phyloP scores from a whole-genome alignment of 1,140 invertebrate genomes.

The Zaprionus ghesquierei region DNA sequence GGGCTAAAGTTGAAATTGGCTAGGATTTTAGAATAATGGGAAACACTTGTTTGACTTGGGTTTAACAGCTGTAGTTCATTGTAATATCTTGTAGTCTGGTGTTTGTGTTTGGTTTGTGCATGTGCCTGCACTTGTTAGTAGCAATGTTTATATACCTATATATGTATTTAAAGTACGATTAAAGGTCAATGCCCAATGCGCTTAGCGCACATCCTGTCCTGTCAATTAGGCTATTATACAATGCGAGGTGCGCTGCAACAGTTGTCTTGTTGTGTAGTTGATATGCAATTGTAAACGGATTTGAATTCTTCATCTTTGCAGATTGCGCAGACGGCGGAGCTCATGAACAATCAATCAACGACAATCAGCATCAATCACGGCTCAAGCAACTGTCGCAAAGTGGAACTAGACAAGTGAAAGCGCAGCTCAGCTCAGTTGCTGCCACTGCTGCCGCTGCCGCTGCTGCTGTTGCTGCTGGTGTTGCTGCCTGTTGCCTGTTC shows the following conservation, averaged over 20 bases:
- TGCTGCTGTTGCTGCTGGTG: constrained; percentile 13
- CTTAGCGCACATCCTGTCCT: constrained; percentile 65
- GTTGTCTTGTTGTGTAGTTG: constrained; percentile 12
- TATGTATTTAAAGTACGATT: constrained; percentile 10
- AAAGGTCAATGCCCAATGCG: constrained; percentile 28
- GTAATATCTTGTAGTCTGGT: constrained; percentile 6
- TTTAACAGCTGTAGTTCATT: too few species aligned
- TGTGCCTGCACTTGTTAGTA: constrained; percentile 4
- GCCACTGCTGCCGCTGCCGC: not conserved
- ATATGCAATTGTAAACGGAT: constrained; percentile 48
- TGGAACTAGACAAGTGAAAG: constrained; percentile 47
- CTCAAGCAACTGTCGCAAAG: constrained; percentile 54
- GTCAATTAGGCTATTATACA: constrained; percentile 67
- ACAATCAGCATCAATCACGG: constrained; percentile 56
- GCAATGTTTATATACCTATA: constrained; percentile 26
- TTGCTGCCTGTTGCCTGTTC: not conserved
- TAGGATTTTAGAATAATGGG: too few species aligned
- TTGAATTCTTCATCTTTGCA: constrained; percentile 44
- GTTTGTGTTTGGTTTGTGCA: constrained; percentile 10
- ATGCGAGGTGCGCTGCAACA: constrained; percentile 15
- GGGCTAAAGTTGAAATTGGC: too few species aligned
- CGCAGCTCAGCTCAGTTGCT: not conserved
- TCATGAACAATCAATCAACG: constrained; percentile 59
- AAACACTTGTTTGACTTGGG: not conserved
- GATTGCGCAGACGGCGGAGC: constrained; percentile 60